Conservation (phyloP, 2,888 invertebrate genomes). For the Pinctada fucata region DNA sequence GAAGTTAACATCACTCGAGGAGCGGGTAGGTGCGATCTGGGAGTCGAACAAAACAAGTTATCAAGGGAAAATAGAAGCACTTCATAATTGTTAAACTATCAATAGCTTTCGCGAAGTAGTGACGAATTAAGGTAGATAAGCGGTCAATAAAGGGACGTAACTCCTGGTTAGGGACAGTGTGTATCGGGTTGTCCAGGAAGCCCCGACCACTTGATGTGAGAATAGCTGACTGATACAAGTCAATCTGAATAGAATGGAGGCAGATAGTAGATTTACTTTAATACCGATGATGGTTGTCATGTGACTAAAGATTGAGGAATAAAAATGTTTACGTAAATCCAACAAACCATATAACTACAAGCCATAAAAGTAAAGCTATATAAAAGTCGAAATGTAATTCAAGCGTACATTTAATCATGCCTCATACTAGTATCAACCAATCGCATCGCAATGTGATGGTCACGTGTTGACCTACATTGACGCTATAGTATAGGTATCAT, state of each 20-base stretch:
- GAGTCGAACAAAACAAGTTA: background rate
- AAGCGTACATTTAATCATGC: too few species aligned
- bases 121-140: constrained; percentile 2
- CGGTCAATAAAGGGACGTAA: background rate
- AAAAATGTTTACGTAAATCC: too few species aligned
- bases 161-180: background rate
- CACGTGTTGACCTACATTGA: too few species aligned
- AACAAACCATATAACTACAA: too few species aligned
- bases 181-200: constrained; percentile 2
- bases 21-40: background rate
- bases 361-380: too few species aligned
- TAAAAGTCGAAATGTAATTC: too few species aligned
- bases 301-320: too few species aligned
- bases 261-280: too few species aligned
- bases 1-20: background rate
- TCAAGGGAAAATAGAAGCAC: background rate
- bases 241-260: background rate
- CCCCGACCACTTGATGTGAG: background rate
- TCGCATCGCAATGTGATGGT: too few species aligned
- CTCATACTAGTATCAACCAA: too few species aligned
- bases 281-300: too few species aligned
- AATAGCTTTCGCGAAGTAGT: background rate
- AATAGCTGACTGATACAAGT: background rate
- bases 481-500: too few species aligned
- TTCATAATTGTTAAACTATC: background rate